phyloP scores from a whole-genome alignment of 2,888 invertebrate species.

The Standfussiana lucernea region DNA sequence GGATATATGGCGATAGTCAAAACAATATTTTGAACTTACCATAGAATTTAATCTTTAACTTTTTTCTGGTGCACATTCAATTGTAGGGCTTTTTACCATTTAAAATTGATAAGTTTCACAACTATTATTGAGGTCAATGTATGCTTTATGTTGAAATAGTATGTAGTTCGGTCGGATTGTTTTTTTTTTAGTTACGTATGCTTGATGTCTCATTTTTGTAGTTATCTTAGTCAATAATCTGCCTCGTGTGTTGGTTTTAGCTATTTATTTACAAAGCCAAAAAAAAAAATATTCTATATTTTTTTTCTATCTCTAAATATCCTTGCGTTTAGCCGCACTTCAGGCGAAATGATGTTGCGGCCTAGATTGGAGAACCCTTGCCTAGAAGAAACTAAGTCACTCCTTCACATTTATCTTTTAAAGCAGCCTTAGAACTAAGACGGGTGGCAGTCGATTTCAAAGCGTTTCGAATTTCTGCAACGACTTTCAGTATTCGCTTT shows the following conservation, averaged over 20 bases:
- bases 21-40: conserved; percentile 22
- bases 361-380: too few species aligned
- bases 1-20: conserved; percentile 71
- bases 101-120: not conserved
- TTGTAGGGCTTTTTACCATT: not conserved
- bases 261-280: too few species aligned
- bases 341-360: too few species aligned
- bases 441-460: not conserved
- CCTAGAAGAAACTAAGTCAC: too few species aligned
- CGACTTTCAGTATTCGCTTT: not conserved
- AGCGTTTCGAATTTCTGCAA: not conserved
- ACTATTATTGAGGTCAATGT: not conserved
- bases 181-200: too few species aligned
- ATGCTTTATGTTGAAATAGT: not conserved
- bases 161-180: not conserved
- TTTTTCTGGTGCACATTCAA: not conserved
- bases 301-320: too few species aligned
- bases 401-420: not conserved
- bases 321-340: too few species aligned
- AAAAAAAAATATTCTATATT: too few species aligned
- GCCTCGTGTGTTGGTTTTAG: too few species aligned
- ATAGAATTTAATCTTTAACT: not conserved
- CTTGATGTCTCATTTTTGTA: not conserved
- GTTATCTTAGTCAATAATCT: not conserved
- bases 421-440: not conserved